Evolutionary conservation across 2,797 vertebrate species (phyloP).

Genomic region (Oryzias sinensis): DNA sequence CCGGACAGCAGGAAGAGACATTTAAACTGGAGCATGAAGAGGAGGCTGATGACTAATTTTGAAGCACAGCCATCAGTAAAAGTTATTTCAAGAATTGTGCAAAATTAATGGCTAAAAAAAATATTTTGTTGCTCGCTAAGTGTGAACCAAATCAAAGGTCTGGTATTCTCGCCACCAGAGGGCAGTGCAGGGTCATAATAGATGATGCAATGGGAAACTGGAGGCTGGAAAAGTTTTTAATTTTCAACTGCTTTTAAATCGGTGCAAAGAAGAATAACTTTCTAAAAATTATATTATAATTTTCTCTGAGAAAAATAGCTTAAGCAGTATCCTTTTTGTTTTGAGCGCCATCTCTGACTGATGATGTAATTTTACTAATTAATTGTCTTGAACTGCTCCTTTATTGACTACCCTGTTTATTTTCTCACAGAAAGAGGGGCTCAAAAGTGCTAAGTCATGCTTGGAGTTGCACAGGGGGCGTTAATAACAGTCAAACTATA

Average conservation of each 20-base stretch:
- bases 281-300: slow-evolving; percentile 3
- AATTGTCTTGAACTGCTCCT: slow-evolving; percentile 32
- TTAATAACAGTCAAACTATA: slow-evolving; percentile 45
- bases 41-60: slow-evolving; percentile 8
- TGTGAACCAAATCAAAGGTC: not conserved
- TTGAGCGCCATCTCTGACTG: slow-evolving; percentile 4
- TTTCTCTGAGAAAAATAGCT: slow-evolving; percentile 17
- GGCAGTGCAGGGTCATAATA: slow-evolving; percentile 55
- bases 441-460: slow-evolving; percentile 16
- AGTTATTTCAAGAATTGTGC: not conserved
- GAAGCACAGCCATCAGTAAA: slow-evolving; percentile 3
- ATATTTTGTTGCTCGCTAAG: not conserved
- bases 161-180: slow-evolving; percentile 42
- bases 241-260: slow-evolving; percentile 28
- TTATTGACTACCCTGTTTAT: slow-evolving; percentile 12
- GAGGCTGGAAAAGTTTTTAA: slow-evolving; percentile 13
- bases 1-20: slow-evolving; percentile 12
- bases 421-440: slow-evolving; percentile 30
- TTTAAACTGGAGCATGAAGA: slow-evolving; percentile 19
- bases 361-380: slow-evolving; percentile 28
- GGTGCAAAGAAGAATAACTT: slow-evolving; percentile 23
- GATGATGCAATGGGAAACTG: not conserved
- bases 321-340: slow-evolving; percentile 5
- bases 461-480: slow-evolving; percentile 24
- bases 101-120: not conserved